Evolutionary conservation across 2,797 vertebrate species (phyloP), one percentile per base, ranked within the genome.

Genomic region (Pangasius sanitwongsei): DNA sequence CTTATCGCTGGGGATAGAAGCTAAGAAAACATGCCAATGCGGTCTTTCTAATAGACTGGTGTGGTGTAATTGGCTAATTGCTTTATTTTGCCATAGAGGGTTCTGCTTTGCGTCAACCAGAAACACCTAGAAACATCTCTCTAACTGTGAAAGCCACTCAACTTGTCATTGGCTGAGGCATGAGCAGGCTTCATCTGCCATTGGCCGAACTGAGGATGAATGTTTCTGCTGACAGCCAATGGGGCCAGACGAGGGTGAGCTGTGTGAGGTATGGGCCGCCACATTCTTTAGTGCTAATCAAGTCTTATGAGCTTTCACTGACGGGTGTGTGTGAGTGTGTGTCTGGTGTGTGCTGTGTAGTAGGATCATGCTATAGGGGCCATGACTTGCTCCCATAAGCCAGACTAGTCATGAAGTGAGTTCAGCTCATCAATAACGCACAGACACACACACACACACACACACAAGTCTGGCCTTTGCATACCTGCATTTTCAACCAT

Each of bases 11-110:
- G 86, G 89, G 70, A 89, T 93, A 95, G 93, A 95, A 93, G 92
- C 94, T 95, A 95, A 95, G 93, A 96, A 96, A 96, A 96, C 94
- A 96, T 89, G 87, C 89, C 88, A 92, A 95, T 95, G 93, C 94
- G 89, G 87, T 92, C 93, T 87, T 94, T 93, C 92, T 94, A 93
- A 95, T 91, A 94, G 92, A 91, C 92, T 93, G 89, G 75, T 83
- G 92, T 93, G 92, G 92, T 96, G 93, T 96, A 96, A 96, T 96
- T 96, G 95, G 95, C 95, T 96, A 96, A 96, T 96, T 96, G 95
- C 95, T 96, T 95, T 95, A 95, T 93, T 96, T 95, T 94, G 90
- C 93, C 86, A 85, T 87, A 82, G 87, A 86, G 94, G 92, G 95
- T 91, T 96, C 96, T 97, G 96, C 92, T 96, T 96, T 96, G 69